Conservation (phyloP, 2,113 vertebrate genomes). For the Proteles cristata region DNA sequence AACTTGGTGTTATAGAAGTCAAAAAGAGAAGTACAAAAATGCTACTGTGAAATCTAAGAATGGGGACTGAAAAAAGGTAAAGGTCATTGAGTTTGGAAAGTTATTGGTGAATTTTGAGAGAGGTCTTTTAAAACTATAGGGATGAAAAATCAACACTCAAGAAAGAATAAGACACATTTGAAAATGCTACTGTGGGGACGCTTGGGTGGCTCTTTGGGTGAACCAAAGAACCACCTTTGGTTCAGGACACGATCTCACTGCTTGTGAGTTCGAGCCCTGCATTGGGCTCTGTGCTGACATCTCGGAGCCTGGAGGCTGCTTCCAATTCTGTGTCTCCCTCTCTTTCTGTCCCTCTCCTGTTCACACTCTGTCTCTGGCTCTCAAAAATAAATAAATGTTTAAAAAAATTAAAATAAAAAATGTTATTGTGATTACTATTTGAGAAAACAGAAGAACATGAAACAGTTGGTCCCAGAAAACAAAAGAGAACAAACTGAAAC, state of each 20-base stretch:
- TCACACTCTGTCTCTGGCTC: too few species aligned
- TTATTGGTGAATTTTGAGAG: constrained; percentile 26
- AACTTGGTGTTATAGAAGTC: not conserved
- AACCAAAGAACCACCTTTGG: too few species aligned
- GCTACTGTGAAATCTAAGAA: not conserved
- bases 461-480: not conserved
- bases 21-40: not conserved
- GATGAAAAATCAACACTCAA: not conserved
- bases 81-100: not conserved
- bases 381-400: too few species aligned
- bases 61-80: not conserved
- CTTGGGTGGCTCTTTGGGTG: too few species aligned
- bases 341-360: too few species aligned
- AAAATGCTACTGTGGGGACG: not conserved
- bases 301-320: too few species aligned
- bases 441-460: not conserved
- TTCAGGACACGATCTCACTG: too few species aligned
- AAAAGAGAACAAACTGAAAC: constrained; percentile 21
- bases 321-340: too few species aligned
- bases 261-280: too few species aligned
- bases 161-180: not conserved
- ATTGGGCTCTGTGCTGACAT: too few species aligned
- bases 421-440: not conserved
- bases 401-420: not conserved
- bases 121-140: not conserved